These are phyloP conservation scores for Saguinus midas DNA, from an alignment of 2,113 vertebrate species.

Conservation along the genomic window DNA sequence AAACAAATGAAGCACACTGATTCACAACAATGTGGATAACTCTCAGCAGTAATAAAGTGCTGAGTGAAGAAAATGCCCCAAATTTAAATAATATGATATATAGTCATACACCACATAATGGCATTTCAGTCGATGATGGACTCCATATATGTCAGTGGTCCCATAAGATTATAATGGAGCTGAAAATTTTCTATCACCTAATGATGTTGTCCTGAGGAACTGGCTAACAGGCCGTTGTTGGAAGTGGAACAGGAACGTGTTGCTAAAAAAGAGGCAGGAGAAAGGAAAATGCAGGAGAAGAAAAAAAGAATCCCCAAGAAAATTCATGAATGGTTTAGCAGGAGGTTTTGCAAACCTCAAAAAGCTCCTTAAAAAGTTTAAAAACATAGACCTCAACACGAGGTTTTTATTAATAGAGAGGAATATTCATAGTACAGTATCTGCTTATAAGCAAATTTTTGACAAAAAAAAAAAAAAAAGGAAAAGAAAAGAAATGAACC, in stretches of 20 bases:
- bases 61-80: neutral
- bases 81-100: neutral
- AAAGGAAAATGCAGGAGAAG: neutral
- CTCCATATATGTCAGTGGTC: neutral
- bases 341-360: neutral
- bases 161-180: neutral
- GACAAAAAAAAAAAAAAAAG: neutral
- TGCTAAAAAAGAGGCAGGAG: neutral
- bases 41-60: neutral
- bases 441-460: neutral
- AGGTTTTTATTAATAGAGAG: neutral
- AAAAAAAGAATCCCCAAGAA: neutral
- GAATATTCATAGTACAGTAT: neutral
- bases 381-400: neutral
- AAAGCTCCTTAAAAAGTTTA: neutral
- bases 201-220: neutral
- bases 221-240: neutral
- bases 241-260: neutral
- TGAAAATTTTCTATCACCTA: neutral
- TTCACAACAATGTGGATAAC: neutral
- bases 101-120: neutral
- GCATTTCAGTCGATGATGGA: neutral
- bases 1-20: slow-evolving; percentile 30
- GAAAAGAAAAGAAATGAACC: neutral
- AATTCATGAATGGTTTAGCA: neutral